Conservation (phyloP, 2,797 vertebrate genomes). For the Propithecus deckenii region DNA sequence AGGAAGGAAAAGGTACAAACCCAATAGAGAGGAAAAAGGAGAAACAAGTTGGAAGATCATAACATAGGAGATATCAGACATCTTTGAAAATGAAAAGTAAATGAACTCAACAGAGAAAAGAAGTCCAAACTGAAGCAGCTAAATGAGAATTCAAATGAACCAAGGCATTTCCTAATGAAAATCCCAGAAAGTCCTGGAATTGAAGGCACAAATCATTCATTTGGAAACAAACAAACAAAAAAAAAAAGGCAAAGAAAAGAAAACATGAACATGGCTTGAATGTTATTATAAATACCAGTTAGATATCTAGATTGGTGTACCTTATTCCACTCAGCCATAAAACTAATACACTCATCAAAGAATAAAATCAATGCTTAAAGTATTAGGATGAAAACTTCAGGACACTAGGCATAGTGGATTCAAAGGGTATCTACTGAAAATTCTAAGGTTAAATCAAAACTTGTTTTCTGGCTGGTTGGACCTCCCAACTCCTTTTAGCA, state of each 20-base stretch:
- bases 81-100: neutral
- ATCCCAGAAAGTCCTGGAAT: neutral
- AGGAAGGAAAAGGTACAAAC: neutral
- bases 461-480: neutral
- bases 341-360: neutral
- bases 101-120: neutral
- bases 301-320: neutral
- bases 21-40: neutral
- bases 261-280: neutral
- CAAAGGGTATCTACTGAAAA: neutral
- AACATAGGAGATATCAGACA: neutral
- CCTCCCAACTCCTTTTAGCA: neutral
- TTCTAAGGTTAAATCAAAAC: neutral
- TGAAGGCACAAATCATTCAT: neutral
- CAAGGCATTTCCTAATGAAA: neutral
- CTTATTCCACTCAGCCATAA: neutral
- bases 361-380: neutral
- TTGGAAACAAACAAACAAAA: neutral
- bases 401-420: neutral
- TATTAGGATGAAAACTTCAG: neutral
- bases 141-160: neutral
- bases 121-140: fast-evolving
- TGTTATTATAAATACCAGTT: neutral
- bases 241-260: neutral
- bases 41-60: neutral